A percentile compares a stretch with the other conserved stretches of the same genome.
Conservation (phyloP, 2,888 invertebrate genomes). For the Cheilosia vernalis region DNA sequence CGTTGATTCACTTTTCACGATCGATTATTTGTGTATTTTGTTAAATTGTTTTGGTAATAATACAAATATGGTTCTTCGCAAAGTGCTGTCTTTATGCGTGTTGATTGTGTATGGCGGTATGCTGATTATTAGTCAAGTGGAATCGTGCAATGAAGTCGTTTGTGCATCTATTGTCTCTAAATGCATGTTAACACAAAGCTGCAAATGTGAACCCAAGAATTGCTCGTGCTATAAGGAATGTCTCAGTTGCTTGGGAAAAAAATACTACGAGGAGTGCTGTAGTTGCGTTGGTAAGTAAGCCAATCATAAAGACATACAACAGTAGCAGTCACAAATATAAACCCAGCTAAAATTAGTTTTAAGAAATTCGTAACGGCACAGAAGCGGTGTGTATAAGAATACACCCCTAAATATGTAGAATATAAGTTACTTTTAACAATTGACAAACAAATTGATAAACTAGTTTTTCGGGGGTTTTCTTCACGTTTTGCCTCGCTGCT, state of each 20-base stretch:
- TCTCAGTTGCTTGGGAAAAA: conserved; percentile 91
- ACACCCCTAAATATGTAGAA: too few relatives aligned
- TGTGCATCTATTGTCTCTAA: conserved; percentile 98
- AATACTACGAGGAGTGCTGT: conserved; percentile 96
- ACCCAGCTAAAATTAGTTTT: too few relatives aligned
- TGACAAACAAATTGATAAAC: too few relatives aligned
- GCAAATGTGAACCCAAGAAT: conserved; percentile 96
- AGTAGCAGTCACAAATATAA: background rate
- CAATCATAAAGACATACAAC: background rate
- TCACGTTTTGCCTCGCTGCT: too few relatives aligned
- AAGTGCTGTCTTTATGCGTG: conserved; percentile 47
- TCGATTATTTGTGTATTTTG: background rate
- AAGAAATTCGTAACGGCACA: background rate
- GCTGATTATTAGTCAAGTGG: conserved; percentile 78
- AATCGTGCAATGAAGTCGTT: conserved; percentile 94
- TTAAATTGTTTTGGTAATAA: conserved; percentile 15
- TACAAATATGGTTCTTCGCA: conserved; percentile 62
- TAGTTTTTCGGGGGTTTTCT: too few relatives aligned
- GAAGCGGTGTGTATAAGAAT: background rate
- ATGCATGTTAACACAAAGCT: conserved; percentile 97
- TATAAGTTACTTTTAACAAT: too few relatives aligned
- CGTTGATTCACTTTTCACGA: background rate
- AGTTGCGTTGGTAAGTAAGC: conserved; percentile 95
- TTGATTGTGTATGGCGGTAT: conserved; percentile 78
- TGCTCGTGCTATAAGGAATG: conserved; percentile 98